A percentile compares a stretch with the other conserved stretches of the same genome.
These are phyloP conservation scores for Momotus momota DNA, from an alignment of 2,797 vertebrate species.

Conservation along the genomic window DNA sequence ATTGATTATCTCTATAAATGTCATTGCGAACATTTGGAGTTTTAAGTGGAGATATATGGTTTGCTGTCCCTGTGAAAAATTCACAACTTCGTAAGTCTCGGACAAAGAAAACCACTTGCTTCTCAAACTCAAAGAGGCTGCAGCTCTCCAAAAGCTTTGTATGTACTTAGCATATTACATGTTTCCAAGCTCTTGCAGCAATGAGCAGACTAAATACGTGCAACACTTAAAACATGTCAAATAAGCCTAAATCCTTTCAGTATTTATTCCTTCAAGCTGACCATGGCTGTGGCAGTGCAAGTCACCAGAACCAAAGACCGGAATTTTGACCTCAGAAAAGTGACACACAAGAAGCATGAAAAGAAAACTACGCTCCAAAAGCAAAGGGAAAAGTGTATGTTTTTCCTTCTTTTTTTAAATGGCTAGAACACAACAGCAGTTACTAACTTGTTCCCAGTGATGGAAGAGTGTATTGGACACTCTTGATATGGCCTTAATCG, in stretches of 20 bases:
- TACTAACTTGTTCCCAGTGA: neutral
- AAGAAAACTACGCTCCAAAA: neutral
- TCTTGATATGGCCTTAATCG: neutral
- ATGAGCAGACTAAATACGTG: neutral
- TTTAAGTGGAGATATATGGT: neutral
- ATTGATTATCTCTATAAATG: neutral
- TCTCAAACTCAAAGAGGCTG: neutral
- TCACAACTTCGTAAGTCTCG: neutral
- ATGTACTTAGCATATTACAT: neutral
- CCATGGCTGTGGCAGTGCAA: neutral
- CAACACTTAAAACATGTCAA: neutral
- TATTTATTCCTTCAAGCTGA: neutral
- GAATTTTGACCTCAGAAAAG: neutral
- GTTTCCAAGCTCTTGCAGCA: neutral
- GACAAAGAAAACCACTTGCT: neutral
- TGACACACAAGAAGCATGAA: neutral
- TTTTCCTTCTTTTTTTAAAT: neutral
- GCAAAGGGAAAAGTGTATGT: neutral
- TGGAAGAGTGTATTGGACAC: neutral
- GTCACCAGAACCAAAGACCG: neutral
- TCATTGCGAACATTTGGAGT: neutral
- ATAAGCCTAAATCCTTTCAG: neutral
- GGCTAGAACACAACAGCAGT: rapidly evolving
- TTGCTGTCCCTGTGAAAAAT: neutral
- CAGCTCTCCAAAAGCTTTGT: neutral